phyloP scores from a whole-genome alignment of 1,140 invertebrate genomes.

The Lucilia sericata region DNA sequence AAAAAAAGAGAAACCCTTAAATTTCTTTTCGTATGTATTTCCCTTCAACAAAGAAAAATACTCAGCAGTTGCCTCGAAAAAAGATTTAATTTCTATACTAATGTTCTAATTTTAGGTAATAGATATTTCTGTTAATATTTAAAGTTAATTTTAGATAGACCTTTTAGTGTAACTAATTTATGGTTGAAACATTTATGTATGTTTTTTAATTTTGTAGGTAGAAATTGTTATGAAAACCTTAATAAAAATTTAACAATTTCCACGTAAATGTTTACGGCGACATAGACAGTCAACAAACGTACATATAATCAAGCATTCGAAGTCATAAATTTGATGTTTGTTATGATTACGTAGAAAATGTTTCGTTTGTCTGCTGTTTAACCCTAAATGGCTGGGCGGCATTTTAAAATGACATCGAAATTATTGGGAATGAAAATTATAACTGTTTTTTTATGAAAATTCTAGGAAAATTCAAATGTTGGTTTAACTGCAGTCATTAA shows the following conservation, averaged over 20 bases:
- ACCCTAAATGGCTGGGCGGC: background rate
- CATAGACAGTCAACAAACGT: background rate
- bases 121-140: background rate
- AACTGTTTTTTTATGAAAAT: too few species aligned
- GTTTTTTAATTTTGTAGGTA: background rate
- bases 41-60: too few species aligned
- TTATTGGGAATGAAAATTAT: background rate
- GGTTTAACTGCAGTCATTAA: too few species aligned
- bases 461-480: too few species aligned
- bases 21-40: background rate
- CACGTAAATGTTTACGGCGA: background rate
- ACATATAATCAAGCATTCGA: background rate
- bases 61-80: background rate
- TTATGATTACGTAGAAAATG: conserved; percentile 31
- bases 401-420: background rate
- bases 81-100: background rate
- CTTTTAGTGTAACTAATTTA: conserved; percentile 10
- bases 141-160: background rate
- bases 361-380: background rate
- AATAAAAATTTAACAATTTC: conserved; percentile 8
- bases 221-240: conserved; percentile 7
- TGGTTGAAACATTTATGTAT: background rate
- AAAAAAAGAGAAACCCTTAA: background rate
- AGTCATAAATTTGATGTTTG: conserved; percentile 29
- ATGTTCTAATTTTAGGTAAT: background rate